Evolutionary conservation across 37 sponge, comb jelly and placozoan species (phyloP), one percentile per base, ranked within the genome.

Genomic region (Cladorhizidae sp.): DNA sequence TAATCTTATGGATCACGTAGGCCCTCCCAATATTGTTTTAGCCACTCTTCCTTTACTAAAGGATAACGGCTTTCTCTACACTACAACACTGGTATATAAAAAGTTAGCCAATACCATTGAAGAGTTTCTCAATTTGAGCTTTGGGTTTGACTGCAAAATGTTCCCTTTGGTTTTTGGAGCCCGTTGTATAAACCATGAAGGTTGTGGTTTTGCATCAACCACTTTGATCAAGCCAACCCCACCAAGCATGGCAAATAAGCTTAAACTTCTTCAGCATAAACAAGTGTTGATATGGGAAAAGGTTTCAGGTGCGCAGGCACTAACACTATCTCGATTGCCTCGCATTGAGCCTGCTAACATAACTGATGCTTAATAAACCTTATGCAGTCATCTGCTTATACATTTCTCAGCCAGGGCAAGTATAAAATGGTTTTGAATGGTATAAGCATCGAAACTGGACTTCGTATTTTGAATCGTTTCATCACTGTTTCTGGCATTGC

Each of bases 121-220:
- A 64, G 72, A 67, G 23, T 87, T 67, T 25, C 37, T 80, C 6
- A 54, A 76, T 18, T 31, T 14, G 23, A 28, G 28, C 21, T 80
- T 80, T 76, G 88, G 82, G 1, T 61, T 87, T 58, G 62, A 55
- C 20, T 7, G 39, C 1, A 40, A 80, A 36, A 22, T 81, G 37
- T 50, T 87, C 1, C 82, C 82, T 26, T 28, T 75, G 20, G n/a
- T 87, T 6, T 74, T 70, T 69, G 88, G 81, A 18, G 65, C 80
- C 14, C 75, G 75, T 42, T 87, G 88, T 45, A 22, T 80, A 58
- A 80, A 80, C 40, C 76, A 80, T 39, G 88, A 87, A 38, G 81
- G 82, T 50, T 6, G 23, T 23, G 14, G 51, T 25, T 77, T 67
- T 40, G 3, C 55, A 23, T 45, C 35, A 11, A 2, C 68, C 1